Evolutionary conservation across 1,140 invertebrate species (phyloP).

Genomic region (Arion vulgaris): DNA sequence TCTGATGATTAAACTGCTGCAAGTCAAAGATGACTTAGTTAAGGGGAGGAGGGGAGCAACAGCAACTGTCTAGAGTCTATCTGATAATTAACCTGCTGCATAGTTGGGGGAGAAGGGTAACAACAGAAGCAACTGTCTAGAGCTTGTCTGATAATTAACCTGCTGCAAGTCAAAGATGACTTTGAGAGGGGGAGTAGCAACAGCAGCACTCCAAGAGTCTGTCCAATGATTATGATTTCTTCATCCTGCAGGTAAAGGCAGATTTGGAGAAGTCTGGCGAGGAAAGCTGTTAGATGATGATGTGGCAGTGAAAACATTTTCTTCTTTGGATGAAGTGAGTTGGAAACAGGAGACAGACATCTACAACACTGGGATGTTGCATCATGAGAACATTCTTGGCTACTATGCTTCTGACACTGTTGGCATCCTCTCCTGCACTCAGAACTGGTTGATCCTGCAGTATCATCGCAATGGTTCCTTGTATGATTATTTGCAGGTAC

Average conservation of each 20-base stretch:
- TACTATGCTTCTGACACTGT: conserved; percentile 97
- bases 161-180: too few relatives aligned
- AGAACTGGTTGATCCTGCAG: conserved; percentile 93
- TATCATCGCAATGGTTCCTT: conserved; percentile 95
- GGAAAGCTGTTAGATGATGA: conserved; percentile 91
- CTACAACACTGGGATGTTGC: conserved; percentile 94
- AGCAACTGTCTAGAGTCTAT: too few relatives aligned
- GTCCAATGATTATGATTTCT: too few relatives aligned
- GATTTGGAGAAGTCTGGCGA: conserved; percentile 90
- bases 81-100: too few relatives aligned
- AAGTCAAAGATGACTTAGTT: too few relatives aligned
- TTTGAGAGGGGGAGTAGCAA: too few relatives aligned
- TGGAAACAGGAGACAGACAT: conserved; percentile 97
- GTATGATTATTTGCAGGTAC: conserved; percentile 85
- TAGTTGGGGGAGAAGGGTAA: too few relatives aligned
- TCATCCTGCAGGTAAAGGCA: conserved; percentile 82
- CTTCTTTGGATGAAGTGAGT: conserved; percentile 92
- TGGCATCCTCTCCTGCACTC: conserved; percentile 78
- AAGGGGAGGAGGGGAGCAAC: too few relatives aligned
- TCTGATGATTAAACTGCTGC: too few relatives aligned
- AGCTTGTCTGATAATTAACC: too few relatives aligned
- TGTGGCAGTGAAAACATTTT: conserved; percentile 95
- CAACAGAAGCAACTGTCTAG: too few relatives aligned
- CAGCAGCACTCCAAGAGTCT: too few relatives aligned
- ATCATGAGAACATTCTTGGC: conserved; percentile 94